phyloP scores from a whole-genome alignment of 2,888 invertebrate genomes.

The Dastarcus helophoroides region DNA sequence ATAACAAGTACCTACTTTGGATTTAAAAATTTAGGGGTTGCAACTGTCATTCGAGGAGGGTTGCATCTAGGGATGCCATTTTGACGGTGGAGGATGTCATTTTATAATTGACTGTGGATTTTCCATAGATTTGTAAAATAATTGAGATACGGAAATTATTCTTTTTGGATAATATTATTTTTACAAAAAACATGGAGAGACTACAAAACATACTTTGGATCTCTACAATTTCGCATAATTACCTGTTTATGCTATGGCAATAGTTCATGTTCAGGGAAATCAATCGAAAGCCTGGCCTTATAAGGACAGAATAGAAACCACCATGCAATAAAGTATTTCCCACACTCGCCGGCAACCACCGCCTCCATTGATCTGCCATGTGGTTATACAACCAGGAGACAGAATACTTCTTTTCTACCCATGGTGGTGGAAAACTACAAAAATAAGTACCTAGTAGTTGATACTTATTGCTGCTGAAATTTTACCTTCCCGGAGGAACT shows the following conservation, averaged over 20 bases:
- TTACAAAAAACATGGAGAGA: conserved; percentile 8
- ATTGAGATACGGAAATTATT: conserved; percentile 7
- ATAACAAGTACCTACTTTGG: too few relatives aligned
- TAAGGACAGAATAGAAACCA: conserved; percentile 82
- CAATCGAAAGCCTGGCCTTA: conserved; percentile 79
- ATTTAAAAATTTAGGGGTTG: too few relatives aligned
- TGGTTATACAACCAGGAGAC: conserved; percentile 87
- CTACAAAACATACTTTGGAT: conserved; percentile 9
- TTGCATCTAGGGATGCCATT: too few relatives aligned
- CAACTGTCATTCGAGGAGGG: too few relatives aligned
- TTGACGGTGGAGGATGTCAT: too few relatives aligned
- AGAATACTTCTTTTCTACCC: conserved; percentile 66
- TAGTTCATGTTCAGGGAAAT: conserved; percentile 92
- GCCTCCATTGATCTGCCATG: conserved; percentile 76
- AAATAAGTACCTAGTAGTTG: conserved; percentile 3
- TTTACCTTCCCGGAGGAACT: conserved; percentile 85
- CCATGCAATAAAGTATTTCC: conserved; percentile 74
- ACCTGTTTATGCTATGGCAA: conserved; percentile 91
- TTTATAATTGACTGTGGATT: conserved; percentile 3
- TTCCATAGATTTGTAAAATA: too few relatives aligned
- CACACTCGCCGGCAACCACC: conserved; percentile 78
- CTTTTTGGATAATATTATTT: too few relatives aligned
- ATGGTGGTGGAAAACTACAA: conserved; percentile 75
- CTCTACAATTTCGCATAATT: too few relatives aligned
- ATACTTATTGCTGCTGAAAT: neutral